Evolutionary conservation across 2,797 vertebrate genomes (phyloP), one percentile per base, ranked within the genome.

Genomic region (Brachymystax lenok): DNA sequence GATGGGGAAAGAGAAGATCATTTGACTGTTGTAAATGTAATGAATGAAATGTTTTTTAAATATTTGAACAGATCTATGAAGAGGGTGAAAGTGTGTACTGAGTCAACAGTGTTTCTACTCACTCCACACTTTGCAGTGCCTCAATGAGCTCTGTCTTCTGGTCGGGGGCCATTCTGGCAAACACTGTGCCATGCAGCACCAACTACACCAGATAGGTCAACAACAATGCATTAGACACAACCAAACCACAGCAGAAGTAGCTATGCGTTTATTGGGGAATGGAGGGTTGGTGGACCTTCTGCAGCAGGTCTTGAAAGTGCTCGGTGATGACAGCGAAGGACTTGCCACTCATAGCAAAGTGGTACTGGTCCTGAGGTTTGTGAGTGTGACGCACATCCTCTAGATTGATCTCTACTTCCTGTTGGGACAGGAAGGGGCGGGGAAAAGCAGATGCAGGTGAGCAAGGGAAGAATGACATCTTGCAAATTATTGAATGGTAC

Each of bases 341-440:
- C 85, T 97, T 99, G 79, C 98, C 98, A 50, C 95, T 97, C 98
- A 99, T 99, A 14, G 98, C 97, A 89, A 99, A 99, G 92, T 99
- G 98, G 82, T 96, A 98, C 74, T 93, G 89, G 77, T 96, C 93
- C 83, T 90, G 81, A 27, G 79, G 75, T 82, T 85, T 91, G 75
- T 97, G 95, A 61, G 94, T 89, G 21, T 93, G 85, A 80, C 92
- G 93, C 64, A 94, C 94, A 16, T 96, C 94, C 74, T 93, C 95
- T 83, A 97, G 85, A 85, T 95, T 96, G 84, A 98, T 92, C 72
- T 95, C 95, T 83, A 98, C 94, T 81, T 95, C 95, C 98, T 99
- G 86, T 87, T 89, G 92, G 69, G 5, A 69, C 27, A 84, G 33
- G 1, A 64, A 61, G 28, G 66, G 16, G 13, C 16, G 5, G 27